These are phyloP conservation scores for Drosophila simulans DNA, from an alignment of 1,140 invertebrate species.

Conservation along the genomic window DNA sequence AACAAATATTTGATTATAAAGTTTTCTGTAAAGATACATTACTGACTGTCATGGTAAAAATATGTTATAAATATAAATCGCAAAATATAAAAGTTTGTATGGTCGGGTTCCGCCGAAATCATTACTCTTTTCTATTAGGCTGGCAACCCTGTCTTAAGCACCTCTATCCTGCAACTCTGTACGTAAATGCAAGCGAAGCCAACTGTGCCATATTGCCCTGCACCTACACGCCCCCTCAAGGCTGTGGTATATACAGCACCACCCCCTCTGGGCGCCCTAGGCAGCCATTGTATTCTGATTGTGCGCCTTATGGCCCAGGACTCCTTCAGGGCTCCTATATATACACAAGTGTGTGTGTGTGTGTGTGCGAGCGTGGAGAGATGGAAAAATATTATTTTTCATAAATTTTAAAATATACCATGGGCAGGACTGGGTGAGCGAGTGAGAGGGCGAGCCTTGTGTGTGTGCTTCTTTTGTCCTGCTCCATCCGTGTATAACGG, in stretches of 20 bases:
- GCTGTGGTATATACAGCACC: not conserved
- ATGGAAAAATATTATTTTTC: slow-evolving; percentile 84
- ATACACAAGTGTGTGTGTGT: slow-evolving; percentile 4
- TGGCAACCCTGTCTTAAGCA: slow-evolving; percentile 48
- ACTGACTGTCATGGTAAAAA: too few relatives aligned
- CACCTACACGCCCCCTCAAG: not conserved
- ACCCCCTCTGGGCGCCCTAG: slow-evolving; percentile 30
- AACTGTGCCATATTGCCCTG: slow-evolving; percentile 38
- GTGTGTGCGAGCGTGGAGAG: slow-evolving; percentile 45
- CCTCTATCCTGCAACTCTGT: slow-evolving; percentile 59
- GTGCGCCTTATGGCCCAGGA: slow-evolving; percentile 67
- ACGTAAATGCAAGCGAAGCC: slow-evolving; percentile 67
- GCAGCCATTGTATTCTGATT: slow-evolving; percentile 81
- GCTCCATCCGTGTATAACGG: slow-evolving; percentile 39
- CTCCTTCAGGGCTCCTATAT: slow-evolving; percentile 38
- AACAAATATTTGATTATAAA: too few relatives aligned
- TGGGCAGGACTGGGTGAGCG: slow-evolving; percentile 9
- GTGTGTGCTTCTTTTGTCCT: slow-evolving; percentile 41
- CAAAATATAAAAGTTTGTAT: too few relatives aligned
- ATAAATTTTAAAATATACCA: slow-evolving; percentile 83
- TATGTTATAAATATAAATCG: too few relatives aligned
- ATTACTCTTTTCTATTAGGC: not conserved
- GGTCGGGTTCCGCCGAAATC: too few relatives aligned
- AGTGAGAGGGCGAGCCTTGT: slow-evolving; percentile 12
- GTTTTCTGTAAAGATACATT: too few relatives aligned